A percentile compares a stretch with the other conserved stretches of the same genome.
phyloP scores from a whole-genome alignment of 2,888 invertebrate species.

The Oscheius sp. region DNA sequence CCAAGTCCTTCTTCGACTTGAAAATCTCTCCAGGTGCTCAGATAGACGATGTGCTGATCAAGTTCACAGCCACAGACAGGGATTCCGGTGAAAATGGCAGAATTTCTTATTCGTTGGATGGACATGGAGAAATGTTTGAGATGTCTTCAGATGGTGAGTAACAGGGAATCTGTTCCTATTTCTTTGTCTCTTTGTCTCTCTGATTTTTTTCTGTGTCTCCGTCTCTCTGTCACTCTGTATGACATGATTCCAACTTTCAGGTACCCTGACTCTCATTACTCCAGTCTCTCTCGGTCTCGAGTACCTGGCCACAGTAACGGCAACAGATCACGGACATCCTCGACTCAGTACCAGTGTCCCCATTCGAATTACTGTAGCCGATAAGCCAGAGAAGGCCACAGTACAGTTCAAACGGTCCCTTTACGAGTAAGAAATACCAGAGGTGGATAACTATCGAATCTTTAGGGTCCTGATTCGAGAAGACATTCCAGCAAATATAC shows the following conservation, averaged over 20 bases:
- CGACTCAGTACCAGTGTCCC: constrained; percentile 46
- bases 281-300: constrained; percentile 34
- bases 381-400: background rate
- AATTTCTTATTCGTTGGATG: constrained; percentile 77
- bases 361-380: constrained; percentile 42
- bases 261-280: constrained; percentile 12
- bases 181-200: background rate
- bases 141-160: constrained; percentile 34
- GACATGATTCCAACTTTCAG: background rate
- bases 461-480: constrained; percentile 49
- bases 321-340: constrained; percentile 57
- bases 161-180: background rate
- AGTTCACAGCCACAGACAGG: constrained; percentile 91
- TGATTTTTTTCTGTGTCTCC: no score
- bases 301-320: constrained; percentile 56
- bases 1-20: constrained; percentile 45
- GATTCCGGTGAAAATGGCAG: constrained; percentile 93
- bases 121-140: constrained; percentile 36
- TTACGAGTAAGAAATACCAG: constrained; percentile 23
- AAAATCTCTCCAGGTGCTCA: constrained; percentile 16
- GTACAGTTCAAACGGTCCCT: constrained; percentile 6
- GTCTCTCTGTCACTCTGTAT: no score
- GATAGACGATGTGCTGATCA: constrained; percentile 79
- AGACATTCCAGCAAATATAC: constrained; percentile 34
- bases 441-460: background rate